Evolutionary conservation across 2,797 vertebrate species (phyloP).

Genomic region (Leucoraja ocellata): DNA sequence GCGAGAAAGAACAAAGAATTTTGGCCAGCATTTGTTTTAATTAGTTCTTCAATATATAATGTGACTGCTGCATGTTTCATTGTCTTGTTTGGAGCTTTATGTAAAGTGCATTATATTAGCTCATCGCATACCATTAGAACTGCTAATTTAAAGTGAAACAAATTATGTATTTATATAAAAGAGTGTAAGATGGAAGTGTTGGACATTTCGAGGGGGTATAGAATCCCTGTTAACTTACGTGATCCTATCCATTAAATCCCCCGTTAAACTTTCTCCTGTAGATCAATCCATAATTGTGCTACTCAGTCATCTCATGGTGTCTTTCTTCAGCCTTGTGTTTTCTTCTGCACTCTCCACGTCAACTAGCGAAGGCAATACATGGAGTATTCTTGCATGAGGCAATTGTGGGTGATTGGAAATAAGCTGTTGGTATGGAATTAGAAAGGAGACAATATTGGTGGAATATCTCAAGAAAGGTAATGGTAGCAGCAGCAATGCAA

Average conservation of each 20-base stretch:
- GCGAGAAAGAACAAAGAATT: background rate
- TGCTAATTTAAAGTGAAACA: background rate
- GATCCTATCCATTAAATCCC: background rate
- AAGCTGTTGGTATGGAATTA: background rate
- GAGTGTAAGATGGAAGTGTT: background rate
- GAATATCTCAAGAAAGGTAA: background rate
- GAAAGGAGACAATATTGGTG: background rate
- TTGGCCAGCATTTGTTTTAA: background rate
- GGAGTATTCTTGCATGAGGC: too few species aligned
- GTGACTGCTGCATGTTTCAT: background rate
- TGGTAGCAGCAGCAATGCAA: background rate
- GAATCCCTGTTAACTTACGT: background rate
- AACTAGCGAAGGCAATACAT: background rate
- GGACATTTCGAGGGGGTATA: background rate
- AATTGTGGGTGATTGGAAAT: background rate
- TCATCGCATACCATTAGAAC: background rate
- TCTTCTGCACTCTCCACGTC: background rate
- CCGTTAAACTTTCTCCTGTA: background rate
- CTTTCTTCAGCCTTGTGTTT: background rate
- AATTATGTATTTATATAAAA: background rate
- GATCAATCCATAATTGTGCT: background rate
- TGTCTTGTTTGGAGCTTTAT: background rate
- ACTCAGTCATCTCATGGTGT: background rate
- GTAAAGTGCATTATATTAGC: background rate
- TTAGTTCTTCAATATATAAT: background rate